phyloP scores from a whole-genome alignment of 2,113 vertebrate genomes.

The Pollachius pollachius region DNA sequence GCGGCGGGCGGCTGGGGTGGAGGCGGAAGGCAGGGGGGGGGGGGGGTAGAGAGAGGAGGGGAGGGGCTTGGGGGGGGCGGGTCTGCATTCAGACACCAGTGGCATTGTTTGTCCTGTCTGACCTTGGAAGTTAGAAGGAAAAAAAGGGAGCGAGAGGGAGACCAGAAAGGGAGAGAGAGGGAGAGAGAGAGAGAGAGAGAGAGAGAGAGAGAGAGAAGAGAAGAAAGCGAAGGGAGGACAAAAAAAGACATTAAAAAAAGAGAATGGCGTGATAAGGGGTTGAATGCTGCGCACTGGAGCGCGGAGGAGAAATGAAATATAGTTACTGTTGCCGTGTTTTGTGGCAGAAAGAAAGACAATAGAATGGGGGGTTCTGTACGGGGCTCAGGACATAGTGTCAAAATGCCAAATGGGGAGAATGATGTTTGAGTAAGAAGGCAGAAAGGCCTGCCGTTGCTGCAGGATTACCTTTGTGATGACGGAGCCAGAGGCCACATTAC shows the following conservation, averaged over 20 bases:
- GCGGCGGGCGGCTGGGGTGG: constrained; percentile 86
- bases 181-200: constrained; percentile 70
- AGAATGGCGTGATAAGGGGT: constrained; percentile 73
- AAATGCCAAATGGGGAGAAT: constrained; percentile 69
- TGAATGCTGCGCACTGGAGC: constrained; percentile 71
- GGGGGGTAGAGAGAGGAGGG: constrained; percentile 89
- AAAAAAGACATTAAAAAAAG: constrained; percentile 67
- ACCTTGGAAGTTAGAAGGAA: constrained; percentile 95
- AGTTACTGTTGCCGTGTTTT: constrained; percentile 64
- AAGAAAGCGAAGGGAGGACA: constrained; percentile 33
- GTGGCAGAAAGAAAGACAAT: constrained; percentile 38
- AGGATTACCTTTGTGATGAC: constrained; percentile 75
- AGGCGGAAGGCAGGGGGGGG: constrained; percentile 64
- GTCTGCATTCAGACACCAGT: constrained; percentile 93
- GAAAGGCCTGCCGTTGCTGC: constrained; percentile 58
- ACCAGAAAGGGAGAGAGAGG: constrained; percentile 71
- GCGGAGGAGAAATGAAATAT: constrained; percentile 62
- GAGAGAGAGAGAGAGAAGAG: constrained; percentile 60
- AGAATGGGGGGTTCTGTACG: constrained; percentile 16
- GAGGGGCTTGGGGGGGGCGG: constrained; percentile 86
- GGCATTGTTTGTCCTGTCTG: constrained; percentile 94
- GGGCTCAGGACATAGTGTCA: constrained; percentile 60
- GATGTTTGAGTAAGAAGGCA: constrained; percentile 68
- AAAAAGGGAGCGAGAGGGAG: constrained; percentile 70
- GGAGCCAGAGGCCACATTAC: constrained; percentile 65